Evolutionary conservation across 2,888 invertebrate genomes (phyloP).

Genomic region (Diachrysia chrysitis): DNA sequence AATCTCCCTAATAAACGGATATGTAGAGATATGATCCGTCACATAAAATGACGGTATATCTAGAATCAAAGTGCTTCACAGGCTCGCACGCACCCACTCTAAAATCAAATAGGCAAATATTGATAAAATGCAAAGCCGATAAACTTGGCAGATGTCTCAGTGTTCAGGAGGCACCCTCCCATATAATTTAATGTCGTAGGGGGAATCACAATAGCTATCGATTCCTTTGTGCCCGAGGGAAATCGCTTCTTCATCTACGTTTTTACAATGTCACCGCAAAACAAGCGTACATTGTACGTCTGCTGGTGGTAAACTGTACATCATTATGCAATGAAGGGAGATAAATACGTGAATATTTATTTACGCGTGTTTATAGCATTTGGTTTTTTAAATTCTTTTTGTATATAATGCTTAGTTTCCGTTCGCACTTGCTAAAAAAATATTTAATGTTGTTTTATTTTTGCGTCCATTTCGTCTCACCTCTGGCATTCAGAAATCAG

Average conservation of each 20-base stretch:
- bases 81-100: constrained; percentile 62
- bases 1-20: constrained; percentile 20
- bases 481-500: background rate
- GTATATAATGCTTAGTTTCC: constrained; percentile 19
- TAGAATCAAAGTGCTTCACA: constrained; percentile 47
- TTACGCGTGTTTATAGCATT: constrained; percentile 50
- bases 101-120: constrained; percentile 83
- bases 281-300: constrained; percentile 61
- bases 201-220: constrained; percentile 84
- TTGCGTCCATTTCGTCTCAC: background rate
- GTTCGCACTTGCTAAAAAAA: constrained; percentile 22
- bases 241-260: constrained; percentile 72
- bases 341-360: constrained; percentile 56
- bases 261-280: constrained; percentile 75
- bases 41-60: constrained; percentile 34
- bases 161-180: constrained; percentile 74
- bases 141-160: constrained; percentile 80
- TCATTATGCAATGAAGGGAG: constrained; percentile 56
- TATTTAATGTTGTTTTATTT: constrained; percentile 20
- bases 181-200: constrained; percentile 82
- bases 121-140: constrained; percentile 81
- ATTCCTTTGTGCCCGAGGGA: constrained; percentile 78
- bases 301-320: constrained; percentile 50
- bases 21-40: constrained; percentile 8
- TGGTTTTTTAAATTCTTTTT: constrained; percentile 37